Conservation (phyloP, 2,888 invertebrate genomes). For the Thalpophila matura region DNA sequence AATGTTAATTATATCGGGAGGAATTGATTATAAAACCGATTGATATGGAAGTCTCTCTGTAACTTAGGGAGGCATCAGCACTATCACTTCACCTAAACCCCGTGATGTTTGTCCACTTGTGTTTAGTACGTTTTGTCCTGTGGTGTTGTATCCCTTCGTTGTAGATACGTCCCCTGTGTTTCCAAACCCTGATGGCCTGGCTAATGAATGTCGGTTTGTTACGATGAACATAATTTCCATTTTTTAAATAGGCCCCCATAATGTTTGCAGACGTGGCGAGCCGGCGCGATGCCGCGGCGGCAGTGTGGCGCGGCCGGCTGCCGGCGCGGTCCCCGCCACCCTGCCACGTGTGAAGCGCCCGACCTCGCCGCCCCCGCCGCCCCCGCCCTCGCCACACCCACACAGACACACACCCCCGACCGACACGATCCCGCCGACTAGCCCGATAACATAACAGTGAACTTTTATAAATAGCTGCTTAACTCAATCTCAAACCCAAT, state of each 20-base stretch:
- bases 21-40: no score
- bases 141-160: constrained; percentile 27
- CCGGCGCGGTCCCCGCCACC: constrained; percentile 84
- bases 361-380: constrained; percentile 57
- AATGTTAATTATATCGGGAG: background rate
- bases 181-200: constrained; percentile 56
- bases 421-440: constrained; percentile 66
- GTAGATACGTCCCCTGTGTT: constrained; percentile 21
- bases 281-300: constrained; percentile 72
- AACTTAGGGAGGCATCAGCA: constrained; percentile 1
- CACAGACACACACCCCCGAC: constrained; percentile 63
- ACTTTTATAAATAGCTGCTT: constrained; percentile 71
- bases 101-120: constrained; percentile 16
- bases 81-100: constrained; percentile 2
- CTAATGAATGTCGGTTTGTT: constrained; percentile 31
- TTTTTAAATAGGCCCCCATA: constrained; percentile 40
- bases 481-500: constrained; percentile 64
- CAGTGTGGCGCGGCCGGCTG: constrained; percentile 82
- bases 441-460: constrained; percentile 59
- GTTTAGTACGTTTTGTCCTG: constrained; percentile 27
- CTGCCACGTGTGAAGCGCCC: constrained; percentile 79
- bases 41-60: constrained; percentile 32
- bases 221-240: constrained; percentile 35
- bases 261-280: constrained; percentile 83
- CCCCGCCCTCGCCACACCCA: constrained; percentile 59